Conservation (phyloP, 2,113 vertebrate species). For the Proterorhinus semilunaris region DNA sequence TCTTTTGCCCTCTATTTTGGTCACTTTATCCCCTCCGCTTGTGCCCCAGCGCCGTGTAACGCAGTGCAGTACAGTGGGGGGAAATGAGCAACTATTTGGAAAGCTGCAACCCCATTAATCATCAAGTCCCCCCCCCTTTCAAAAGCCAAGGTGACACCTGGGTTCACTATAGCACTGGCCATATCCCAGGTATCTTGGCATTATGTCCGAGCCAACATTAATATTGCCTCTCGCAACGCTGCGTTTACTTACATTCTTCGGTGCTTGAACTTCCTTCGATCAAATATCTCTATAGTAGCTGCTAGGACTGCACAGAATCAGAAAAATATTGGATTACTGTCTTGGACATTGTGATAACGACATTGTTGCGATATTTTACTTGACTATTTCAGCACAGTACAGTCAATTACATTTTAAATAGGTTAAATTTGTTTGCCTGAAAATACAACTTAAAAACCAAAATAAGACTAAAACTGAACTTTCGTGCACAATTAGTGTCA, state of each 20-base stretch:
- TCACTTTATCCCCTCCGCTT: constrained; percentile 36
- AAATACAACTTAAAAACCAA: too few relatives aligned
- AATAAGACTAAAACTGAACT: too few relatives aligned
- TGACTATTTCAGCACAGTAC: too few relatives aligned
- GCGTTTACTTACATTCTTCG: constrained; percentile 41
- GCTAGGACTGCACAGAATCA: neutral
- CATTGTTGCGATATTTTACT: too few relatives aligned
- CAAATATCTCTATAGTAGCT: constrained; percentile 19
- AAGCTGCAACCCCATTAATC: constrained; percentile 60
- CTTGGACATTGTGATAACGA: too few relatives aligned
- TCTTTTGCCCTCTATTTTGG: constrained; percentile 41
- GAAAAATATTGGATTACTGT: too few relatives aligned
- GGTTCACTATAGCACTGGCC: constrained; percentile 15
- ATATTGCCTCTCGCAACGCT: constrained; percentile 49
- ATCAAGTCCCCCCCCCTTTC: constrained; percentile 33
- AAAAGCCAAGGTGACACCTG: constrained; percentile 62
- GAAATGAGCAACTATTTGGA: constrained; percentile 51
- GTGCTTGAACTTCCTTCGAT: constrained; percentile 27
- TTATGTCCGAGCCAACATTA: constrained; percentile 44
- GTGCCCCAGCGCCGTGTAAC: constrained; percentile 26
- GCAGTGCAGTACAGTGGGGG: constrained; percentile 35
- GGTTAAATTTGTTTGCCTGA: too few relatives aligned
- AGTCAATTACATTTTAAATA: too few relatives aligned
- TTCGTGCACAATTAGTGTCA: too few relatives aligned
- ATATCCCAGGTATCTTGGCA: constrained; percentile 34